These are phyloP conservation scores for Cephalopholis sonnerati DNA, from an alignment of 2,113 vertebrate species.

Conservation along the genomic window DNA sequence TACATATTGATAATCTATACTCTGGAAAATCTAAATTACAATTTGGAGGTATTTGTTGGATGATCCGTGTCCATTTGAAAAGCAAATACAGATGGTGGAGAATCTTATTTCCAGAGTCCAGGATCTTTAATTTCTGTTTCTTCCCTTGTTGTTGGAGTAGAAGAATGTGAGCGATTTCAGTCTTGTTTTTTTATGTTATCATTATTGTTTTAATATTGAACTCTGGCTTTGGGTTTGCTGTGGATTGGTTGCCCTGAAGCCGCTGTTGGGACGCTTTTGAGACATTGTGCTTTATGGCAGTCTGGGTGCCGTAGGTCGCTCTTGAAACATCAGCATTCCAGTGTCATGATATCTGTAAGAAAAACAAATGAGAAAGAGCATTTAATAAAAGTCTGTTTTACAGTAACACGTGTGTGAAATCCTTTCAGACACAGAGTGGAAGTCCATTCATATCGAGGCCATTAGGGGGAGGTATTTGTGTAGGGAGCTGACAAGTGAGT, in stretches of 20 bases:
- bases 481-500: conserved; percentile 27
- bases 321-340: conserved; percentile 89
- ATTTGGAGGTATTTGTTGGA: conserved; percentile 72
- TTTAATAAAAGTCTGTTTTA: conserved; percentile 56
- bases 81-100: conserved; percentile 57
- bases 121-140: conserved; percentile 67
- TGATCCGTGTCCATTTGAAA: conserved; percentile 60
- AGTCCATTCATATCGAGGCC: conserved; percentile 43
- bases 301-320: conserved; percentile 88
- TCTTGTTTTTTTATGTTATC: not conserved
- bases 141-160: conserved; percentile 45
- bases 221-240: conserved; percentile 37
- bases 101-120: conserved; percentile 68
- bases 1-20: conserved; percentile 62
- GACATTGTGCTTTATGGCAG: conserved; percentile 97
- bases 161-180: conserved; percentile 45
- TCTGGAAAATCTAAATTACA: conserved; percentile 68
- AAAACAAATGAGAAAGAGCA: conserved; percentile 69
- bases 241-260: conserved; percentile 58
- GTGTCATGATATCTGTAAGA: conserved; percentile 88
- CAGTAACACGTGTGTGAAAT: conserved; percentile 16
- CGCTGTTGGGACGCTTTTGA: conserved; percentile 68
- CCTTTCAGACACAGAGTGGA: conserved; percentile 16
- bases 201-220: conserved; percentile 36
- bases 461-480: conserved; percentile 60